These are phyloP conservation scores for Pterobdella sp. DNA, from an alignment of 2,888 invertebrate genomes.

Conservation along the genomic window DNA sequence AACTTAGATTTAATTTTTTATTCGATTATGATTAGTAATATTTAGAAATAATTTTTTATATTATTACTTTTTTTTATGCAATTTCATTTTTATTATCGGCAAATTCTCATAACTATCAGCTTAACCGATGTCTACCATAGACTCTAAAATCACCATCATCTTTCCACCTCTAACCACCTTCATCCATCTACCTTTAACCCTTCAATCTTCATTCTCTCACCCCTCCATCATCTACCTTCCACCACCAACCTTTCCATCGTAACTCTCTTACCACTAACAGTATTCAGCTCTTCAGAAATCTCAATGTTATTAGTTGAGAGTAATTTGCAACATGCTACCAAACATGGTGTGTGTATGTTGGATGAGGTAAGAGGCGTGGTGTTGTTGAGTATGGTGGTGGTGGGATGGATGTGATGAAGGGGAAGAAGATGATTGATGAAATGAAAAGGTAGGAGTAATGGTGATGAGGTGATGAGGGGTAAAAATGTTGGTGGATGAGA, in stretches of 20 bases:
- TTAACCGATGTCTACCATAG: background rate
- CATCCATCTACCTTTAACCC: background rate
- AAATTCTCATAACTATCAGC: background rate
- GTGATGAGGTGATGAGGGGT: too few species aligned
- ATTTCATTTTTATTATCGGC: background rate
- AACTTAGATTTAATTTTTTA: background rate
- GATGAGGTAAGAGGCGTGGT: conserved; percentile 36
- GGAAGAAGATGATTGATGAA: too few species aligned
- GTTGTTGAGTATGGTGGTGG: conserved; percentile 28
- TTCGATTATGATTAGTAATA: background rate
- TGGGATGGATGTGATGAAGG: too few species aligned
- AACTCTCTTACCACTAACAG: background rate
- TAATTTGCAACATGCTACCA: conserved; percentile 44
- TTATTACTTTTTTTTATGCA: background rate
- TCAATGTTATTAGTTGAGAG: conserved; percentile 48
- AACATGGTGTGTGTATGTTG: conserved; percentile 52
- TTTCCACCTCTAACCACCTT: background rate
- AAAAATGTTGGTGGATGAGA: too few species aligned
- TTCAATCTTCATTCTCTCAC: background rate
- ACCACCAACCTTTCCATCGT: background rate
- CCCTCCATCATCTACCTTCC: too few species aligned
- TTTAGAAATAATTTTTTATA: background rate
- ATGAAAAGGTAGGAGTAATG: too few species aligned
- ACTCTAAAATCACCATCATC: background rate
- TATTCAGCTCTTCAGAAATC: conserved; percentile 43